Conservation (phyloP, 2,888 invertebrate genomes). For the Drosophila gaucha region DNA sequence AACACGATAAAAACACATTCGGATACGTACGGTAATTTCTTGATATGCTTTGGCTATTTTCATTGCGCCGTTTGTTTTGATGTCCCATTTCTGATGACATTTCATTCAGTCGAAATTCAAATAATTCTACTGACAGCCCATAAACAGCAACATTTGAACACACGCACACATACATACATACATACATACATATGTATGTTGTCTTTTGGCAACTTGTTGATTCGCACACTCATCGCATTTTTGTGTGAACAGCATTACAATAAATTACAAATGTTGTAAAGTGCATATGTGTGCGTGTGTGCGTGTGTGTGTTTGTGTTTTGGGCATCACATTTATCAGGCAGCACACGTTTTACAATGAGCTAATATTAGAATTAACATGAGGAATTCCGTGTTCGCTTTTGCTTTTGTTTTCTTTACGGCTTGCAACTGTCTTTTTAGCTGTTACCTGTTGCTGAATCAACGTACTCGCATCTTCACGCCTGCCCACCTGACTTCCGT, state of each 20-base stretch:
- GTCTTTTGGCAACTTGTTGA: slow-evolving; percentile 59
- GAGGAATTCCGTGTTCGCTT: slow-evolving; percentile 32
- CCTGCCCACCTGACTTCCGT: slow-evolving; percentile 29
- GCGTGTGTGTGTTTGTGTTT: background rate
- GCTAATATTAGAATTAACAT: slow-evolving; percentile 34
- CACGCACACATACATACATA: background rate
- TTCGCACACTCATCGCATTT: slow-evolving; percentile 56
- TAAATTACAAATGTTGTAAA: slow-evolving; percentile 21
- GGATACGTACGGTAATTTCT: slow-evolving; percentile 14
- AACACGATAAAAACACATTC: slow-evolving; percentile 18
- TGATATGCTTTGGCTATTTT: background rate
- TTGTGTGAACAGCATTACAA: slow-evolving; percentile 40
- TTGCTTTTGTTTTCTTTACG: background rate
- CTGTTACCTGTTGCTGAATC: background rate
- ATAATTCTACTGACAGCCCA: slow-evolving; percentile 49
- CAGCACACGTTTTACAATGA: slow-evolving; percentile 23
- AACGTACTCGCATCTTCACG: slow-evolving; percentile 3
- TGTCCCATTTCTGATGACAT: slow-evolving; percentile 51
- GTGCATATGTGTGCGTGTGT: background rate
- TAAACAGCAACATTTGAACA: slow-evolving; percentile 41
- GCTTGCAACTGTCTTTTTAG: background rate
- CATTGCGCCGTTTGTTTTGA: slow-evolving; percentile 21
- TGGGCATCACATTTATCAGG: slow-evolving; percentile 8
- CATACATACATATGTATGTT: background rate
- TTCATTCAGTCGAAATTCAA: slow-evolving; percentile 46